Evolutionary conservation across 2,113 vertebrate species (phyloP), one percentile per base, ranked within the genome.

Genomic region (Emydocephalus ijimae): DNA sequence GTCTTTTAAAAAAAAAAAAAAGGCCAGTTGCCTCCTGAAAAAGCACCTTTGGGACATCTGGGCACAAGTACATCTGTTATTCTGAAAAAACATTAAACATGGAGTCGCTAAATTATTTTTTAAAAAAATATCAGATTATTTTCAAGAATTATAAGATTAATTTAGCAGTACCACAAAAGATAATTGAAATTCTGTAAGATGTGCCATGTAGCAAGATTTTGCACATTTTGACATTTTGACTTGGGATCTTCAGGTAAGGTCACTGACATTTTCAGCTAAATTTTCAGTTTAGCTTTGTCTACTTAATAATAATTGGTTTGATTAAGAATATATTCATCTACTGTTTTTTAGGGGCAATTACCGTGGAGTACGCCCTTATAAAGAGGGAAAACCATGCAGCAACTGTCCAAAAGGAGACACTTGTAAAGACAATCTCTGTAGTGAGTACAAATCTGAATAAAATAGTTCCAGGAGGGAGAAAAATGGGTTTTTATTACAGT

Each of bases 401-500:
- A 0, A 12, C 0, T 98, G 98, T 92, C 0, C 0, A 21, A 18
- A 3, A 91, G 81, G 12, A n/a, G 94, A 96, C 5, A 92, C 0
- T 21, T 98, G 98, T 64, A 3, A n/a, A 26, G 55, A 95, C 0
- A 97, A 93, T 0, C 95, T 98, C 52, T 98, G 98, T 90, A 6
- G 98, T 98, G 96, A 98, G 98, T 91, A 96, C 93, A 94, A 14
- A 91, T 55, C 34, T 85, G 34, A 91, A 43, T 61, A 12, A 85
- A 91, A 39, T 23, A 50, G 52, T 90, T 55, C 5, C 14, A 29
- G 59, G 15, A 43, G 15, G 39, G 3, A 4, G 39, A 10, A 43
- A 81, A 1, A 43, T 1, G 7, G 9, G 45, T 45, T 81, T 18
- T 7, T 81, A 9, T 81, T 43, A 81, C 15, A 43, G 15, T 81